Evolutionary conservation across 1,140 invertebrate genomes (phyloP).

Genomic region (Thaumatotibia leucotreta): DNA sequence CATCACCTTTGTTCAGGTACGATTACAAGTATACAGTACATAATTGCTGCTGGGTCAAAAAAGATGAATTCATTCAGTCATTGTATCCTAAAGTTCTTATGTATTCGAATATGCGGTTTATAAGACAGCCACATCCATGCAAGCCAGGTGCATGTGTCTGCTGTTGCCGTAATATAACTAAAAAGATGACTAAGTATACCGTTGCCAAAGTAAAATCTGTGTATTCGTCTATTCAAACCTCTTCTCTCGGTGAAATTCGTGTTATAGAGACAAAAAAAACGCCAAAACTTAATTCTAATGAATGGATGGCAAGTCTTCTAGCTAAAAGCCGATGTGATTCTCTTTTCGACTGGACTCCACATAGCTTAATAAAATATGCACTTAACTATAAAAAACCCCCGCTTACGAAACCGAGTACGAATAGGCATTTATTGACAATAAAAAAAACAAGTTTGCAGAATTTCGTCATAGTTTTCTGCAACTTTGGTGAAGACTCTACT

Average conservation of each 20-base stretch:
- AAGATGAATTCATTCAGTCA: constrained; percentile 12
- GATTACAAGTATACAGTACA: not conserved
- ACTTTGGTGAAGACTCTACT: not conserved
- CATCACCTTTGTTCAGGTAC: not conserved
- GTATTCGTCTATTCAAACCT: not conserved
- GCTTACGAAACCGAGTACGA: not conserved
- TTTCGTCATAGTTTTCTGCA: not conserved
- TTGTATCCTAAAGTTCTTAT: not conserved
- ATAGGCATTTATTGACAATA: not conserved
- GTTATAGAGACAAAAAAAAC: not conserved
- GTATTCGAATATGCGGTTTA: not conserved
- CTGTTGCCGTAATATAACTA: not conserved
- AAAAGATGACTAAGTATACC: not conserved
- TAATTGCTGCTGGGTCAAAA: constrained; percentile 24
- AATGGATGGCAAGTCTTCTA: not conserved
- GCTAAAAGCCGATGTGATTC: not conserved
- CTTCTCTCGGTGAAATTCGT: not conserved
- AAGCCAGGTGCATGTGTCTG: not conserved
- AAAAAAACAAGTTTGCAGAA: not conserved
- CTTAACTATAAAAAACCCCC: not conserved
- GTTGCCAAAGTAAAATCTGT: too few species aligned
- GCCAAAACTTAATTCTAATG: not conserved
- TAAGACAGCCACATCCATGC: not conserved
- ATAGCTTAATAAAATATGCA: not conserved
- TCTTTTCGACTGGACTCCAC: too few species aligned